phyloP scores from a whole-genome alignment of 35 echinoderm and acorn worm genomes.

The Eucidaris tribuloides region DNA sequence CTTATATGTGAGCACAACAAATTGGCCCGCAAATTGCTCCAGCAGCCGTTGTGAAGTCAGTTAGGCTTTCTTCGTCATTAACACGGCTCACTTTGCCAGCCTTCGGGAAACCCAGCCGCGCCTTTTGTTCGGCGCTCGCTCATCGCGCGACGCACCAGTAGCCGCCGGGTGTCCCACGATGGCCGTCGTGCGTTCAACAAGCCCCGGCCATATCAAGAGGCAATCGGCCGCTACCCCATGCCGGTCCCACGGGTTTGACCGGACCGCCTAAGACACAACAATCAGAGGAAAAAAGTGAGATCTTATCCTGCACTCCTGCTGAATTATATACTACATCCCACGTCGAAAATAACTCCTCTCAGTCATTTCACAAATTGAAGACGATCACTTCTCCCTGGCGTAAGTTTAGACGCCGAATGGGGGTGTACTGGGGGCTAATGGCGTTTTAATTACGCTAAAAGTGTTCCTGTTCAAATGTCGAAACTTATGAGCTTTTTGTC shows the following conservation, averaged over 20 bases:
- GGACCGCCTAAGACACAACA: conserved; percentile 5
- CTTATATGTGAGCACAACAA: conserved; percentile 22
- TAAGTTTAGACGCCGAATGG: conserved; percentile 38
- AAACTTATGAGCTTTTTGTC: conserved; percentile 5
- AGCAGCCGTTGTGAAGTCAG: not conserved
- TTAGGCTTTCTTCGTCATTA: conserved; percentile 21
- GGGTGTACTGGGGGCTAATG: conserved; percentile 33
- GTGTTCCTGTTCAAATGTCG: conserved; percentile 15
- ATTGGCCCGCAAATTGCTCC: conserved; percentile 31
- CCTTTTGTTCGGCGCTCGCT: conserved; percentile 25
- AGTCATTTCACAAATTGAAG: conserved; percentile 28
- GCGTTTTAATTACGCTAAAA: conserved; percentile 39
- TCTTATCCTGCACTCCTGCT: conserved; percentile 8
- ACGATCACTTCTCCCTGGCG: conserved; percentile 14
- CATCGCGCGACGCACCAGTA: conserved; percentile 13
- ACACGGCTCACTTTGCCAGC: conserved; percentile 23
- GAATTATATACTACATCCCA: conserved; percentile 19
- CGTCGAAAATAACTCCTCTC: conserved; percentile 22
- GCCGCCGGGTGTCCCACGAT: conserved; percentile 13
- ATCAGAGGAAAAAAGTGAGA: conserved; percentile 18
- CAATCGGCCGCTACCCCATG: not conserved
- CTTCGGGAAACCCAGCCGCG: conserved; percentile 25
- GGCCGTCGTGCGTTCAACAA: not conserved
- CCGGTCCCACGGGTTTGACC: conserved; percentile 15
- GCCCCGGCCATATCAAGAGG: conserved; percentile 23